These are phyloP conservation scores for Molossus molossus DNA, from an alignment of 2,797 vertebrate genomes.

Conservation along the genomic window DNA sequence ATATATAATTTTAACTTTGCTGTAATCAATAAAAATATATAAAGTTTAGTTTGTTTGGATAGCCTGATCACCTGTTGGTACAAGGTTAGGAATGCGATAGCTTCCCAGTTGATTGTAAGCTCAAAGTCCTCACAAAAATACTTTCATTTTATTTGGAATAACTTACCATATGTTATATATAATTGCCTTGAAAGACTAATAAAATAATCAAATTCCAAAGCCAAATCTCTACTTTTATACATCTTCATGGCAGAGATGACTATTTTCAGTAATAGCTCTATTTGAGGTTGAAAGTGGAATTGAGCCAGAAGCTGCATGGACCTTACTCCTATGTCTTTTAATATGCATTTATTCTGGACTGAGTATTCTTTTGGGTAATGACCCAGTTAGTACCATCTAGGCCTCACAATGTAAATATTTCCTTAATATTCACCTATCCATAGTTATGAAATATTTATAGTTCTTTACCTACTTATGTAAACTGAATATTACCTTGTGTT, in stretches of 20 bases:
- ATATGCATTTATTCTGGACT: neutral
- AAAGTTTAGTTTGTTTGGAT: constrained; percentile 31
- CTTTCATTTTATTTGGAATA: constrained; percentile 23
- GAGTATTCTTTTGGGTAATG: neutral
- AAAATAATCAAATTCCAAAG: neutral
- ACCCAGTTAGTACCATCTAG: neutral
- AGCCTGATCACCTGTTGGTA: neutral
- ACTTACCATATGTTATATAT: constrained; percentile 17
- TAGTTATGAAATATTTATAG: neutral
- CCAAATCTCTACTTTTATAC: neutral
- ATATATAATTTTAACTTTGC: neutral
- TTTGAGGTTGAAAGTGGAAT: neutral
- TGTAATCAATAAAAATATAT: constrained; percentile 6
- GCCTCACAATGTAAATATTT: constrained; percentile 49
- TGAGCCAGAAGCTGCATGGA: neutral
- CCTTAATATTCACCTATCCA: neutral
- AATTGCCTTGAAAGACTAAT: constrained; percentile 37
- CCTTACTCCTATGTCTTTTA: neutral
- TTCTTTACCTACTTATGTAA: constrained; percentile 6
- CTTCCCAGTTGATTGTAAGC: constrained; percentile 2
- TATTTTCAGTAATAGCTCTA: neutral
- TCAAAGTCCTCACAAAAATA: constrained; percentile 23
- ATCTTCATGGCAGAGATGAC: neutral
- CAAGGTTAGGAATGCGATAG: neutral
- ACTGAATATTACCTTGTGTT: neutral